Conservation (phyloP, 2,113 vertebrate species). For the Pluvialis apricaria region DNA sequence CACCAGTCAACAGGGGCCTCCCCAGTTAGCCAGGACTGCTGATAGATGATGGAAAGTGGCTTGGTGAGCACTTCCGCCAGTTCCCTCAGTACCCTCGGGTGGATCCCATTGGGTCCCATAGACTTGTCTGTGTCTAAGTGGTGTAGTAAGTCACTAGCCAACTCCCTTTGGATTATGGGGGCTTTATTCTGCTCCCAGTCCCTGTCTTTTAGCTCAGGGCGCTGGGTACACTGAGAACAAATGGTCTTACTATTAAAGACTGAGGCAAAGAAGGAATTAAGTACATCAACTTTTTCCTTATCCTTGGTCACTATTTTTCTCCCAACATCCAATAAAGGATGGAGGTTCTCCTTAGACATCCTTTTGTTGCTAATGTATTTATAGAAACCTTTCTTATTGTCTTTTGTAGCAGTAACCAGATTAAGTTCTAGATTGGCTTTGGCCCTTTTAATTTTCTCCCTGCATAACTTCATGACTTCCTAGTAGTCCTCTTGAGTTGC, state of each 20-base stretch:
- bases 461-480: neutral
- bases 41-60: neutral
- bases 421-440: neutral
- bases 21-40: neutral
- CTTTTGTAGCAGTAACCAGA: neutral
- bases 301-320: neutral
- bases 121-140: neutral
- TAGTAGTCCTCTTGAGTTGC: neutral
- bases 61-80: neutral
- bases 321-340: neutral
- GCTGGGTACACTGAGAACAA: neutral
- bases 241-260: neutral
- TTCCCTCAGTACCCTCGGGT: neutral
- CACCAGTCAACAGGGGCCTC: neutral
- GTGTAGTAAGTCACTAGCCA: neutral
- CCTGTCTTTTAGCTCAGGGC: neutral
- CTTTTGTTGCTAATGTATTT: neutral
- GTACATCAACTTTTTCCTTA: neutral
- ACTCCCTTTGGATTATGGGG: neutral
- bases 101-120: neutral
- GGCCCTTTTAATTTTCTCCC: neutral
- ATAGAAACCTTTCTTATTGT: neutral
- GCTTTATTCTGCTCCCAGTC: neutral
- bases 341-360: neutral
- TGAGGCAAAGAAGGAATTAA: neutral